phyloP scores from a whole-genome alignment of 2,888 invertebrate genomes.

The Microctonus hyperodae region DNA sequence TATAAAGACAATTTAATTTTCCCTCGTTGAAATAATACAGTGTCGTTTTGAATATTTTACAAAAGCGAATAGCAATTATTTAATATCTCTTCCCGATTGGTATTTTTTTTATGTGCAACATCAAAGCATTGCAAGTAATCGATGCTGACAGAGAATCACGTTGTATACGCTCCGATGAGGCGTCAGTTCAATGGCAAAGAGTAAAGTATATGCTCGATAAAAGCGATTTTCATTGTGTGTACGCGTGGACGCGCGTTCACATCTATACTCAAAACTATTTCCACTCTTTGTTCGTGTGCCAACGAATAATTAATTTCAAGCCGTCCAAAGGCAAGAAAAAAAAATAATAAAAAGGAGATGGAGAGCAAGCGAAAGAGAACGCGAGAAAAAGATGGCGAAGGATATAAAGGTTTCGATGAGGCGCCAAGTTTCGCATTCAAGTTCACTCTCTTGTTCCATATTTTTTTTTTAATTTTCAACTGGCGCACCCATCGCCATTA shows the following conservation, averaged over 20 bases:
- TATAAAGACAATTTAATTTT: background rate
- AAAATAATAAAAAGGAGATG: background rate
- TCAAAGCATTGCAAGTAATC: conserved; percentile 18
- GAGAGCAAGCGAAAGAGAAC: conserved; percentile 15
- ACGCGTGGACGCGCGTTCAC: background rate
- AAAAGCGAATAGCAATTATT: conserved; percentile 23
- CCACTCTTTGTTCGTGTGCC: background rate
- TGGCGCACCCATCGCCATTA: background rate
- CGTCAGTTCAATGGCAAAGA: conserved; percentile 6
- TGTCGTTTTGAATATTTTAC: background rate
- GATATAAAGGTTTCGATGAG: conserved; percentile 24
- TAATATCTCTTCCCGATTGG: conserved; percentile 19
- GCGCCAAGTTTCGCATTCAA: conserved; percentile 23
- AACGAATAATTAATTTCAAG: conserved; percentile 18
- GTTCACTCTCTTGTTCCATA: conserved; percentile 16
- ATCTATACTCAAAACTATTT: conserved; percentile 1
- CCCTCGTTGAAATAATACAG: background rate
- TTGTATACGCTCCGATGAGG: conserved; percentile 1
- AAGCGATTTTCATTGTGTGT: conserved; percentile 11
- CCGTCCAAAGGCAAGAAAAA: background rate
- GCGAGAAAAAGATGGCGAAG: conserved; percentile 6
- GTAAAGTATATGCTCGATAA: conserved; percentile 4
- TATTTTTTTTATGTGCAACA: conserved; percentile 15
- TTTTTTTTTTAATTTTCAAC: conserved; percentile 2
- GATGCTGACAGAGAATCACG: conserved; percentile 10